These are phyloP conservation scores for Bicyclus anynana DNA, from an alignment of 1,140 invertebrate species.

Conservation along the genomic window DNA sequence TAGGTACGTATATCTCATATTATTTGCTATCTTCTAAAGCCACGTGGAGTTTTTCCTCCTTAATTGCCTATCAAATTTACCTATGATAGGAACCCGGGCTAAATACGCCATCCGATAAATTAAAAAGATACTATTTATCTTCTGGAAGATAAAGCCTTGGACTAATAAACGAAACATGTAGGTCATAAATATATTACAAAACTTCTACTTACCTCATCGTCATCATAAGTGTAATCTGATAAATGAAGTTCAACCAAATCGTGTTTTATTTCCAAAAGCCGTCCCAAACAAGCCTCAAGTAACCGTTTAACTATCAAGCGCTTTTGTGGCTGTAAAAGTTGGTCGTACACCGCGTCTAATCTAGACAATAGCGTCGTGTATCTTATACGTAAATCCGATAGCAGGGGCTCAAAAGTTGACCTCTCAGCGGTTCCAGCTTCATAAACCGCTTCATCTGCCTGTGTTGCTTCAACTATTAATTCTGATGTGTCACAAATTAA, in stretches of 20 bases:
- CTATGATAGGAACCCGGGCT: no score
- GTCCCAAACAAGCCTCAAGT: conserved; percentile 88
- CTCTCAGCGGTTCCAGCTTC: conserved; percentile 81
- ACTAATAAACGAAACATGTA: no score
- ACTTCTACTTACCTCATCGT: conserved; percentile 80
- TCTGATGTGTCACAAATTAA: conserved; percentile 81
- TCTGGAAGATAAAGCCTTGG: no score
- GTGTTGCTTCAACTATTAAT: conserved; percentile 80
- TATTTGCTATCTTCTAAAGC: no score
- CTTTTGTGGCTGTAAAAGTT: conserved; percentile 96
- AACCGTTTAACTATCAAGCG: conserved; percentile 86
- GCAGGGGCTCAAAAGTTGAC: conserved; percentile 75
- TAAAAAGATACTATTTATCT: no score
- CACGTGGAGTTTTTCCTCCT: no score
- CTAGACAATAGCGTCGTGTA: conserved; percentile 88
- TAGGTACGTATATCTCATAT: no score
- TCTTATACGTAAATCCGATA: conserved; percentile 84
- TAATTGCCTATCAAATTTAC: no score
- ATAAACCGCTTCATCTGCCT: conserved; percentile 81
- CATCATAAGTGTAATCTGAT: conserved; percentile 92
- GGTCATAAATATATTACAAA: not conserved
- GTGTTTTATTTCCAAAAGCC: conserved; percentile 87
- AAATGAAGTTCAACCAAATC: conserved; percentile 92
- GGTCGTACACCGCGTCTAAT: conserved; percentile 91
- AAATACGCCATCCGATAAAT: no score